phyloP scores from a whole-genome alignment of 2,888 invertebrate genomes.

The Pterobdella sp. region DNA sequence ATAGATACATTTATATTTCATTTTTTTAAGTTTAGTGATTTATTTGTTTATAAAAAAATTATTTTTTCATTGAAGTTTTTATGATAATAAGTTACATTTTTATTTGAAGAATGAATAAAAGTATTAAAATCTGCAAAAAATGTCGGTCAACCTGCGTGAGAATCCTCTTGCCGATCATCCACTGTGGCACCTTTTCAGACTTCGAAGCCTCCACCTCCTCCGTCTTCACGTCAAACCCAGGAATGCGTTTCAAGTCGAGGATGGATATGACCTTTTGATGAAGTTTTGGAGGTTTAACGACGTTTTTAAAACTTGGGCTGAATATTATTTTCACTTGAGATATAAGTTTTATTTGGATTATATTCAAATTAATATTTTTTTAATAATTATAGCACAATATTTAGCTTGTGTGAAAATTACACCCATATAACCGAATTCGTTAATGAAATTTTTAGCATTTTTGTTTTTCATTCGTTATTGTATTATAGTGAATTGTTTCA shows the following conservation, averaged over 20 bases:
- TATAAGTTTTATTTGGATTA: background rate
- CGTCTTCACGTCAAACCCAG: conserved; percentile 24
- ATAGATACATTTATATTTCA: background rate
- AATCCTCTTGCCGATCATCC: conserved; percentile 27
- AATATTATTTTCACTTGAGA: background rate
- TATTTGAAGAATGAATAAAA: no score
- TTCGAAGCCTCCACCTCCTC: background rate
- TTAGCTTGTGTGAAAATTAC: no score
- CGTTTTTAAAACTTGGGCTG: background rate
- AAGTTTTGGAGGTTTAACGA: background rate
- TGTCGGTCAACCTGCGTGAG: conserved; percentile 28
- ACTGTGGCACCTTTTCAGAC: conserved; percentile 2
- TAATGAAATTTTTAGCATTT: no score
- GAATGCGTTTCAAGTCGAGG: conserved; percentile 21
- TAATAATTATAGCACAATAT: no score
- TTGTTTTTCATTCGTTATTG: no score
- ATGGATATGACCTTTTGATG: conserved; percentile 17
- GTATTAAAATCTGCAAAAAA: no score
- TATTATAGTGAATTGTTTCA: no score
- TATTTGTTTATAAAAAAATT: background rate
- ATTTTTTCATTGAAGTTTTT: conserved; percentile 9
- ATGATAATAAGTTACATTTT: background rate
- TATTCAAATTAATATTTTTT: no score
- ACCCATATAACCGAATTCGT: no score
- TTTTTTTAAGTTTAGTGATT: background rate